phyloP scores from a whole-genome alignment of 2,888 invertebrate genomes.

The Caenorhabditis parvicauda region DNA sequence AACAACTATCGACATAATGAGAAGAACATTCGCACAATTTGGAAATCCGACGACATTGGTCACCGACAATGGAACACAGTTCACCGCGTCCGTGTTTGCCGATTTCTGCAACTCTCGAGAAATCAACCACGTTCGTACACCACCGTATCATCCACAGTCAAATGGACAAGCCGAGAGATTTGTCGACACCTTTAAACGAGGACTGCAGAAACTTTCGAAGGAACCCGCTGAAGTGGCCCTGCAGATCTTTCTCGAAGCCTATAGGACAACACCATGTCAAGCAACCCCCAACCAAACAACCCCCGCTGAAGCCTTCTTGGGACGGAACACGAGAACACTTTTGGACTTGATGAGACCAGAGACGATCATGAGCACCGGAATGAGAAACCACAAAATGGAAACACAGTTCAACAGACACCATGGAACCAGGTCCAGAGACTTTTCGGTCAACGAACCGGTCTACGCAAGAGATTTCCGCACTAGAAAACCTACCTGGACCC shows the following conservation, averaged over 20 bases:
- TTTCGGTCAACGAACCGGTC: constrained; percentile 7
- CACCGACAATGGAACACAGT: constrained; percentile 59
- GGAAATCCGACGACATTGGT: constrained; percentile 56
- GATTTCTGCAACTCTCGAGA: constrained; percentile 37
- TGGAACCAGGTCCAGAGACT: not conserved
- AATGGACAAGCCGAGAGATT: constrained; percentile 56
- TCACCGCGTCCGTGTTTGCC: constrained; percentile 45
- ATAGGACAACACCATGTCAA: constrained; percentile 13
- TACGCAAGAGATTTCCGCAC: constrained; percentile 7
- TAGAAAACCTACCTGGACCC: constrained; percentile 6
- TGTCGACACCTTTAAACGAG: constrained; percentile 43
- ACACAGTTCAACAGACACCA: constrained; percentile 15
- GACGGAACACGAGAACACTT: constrained; percentile 9
- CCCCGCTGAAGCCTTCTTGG: constrained; percentile 30
- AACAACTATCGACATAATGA: constrained; percentile 31
- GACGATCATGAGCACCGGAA: not conserved
- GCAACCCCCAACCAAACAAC: constrained; percentile 1
- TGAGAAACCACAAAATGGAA: constrained; percentile 1
- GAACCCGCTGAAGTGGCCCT: constrained; percentile 6
- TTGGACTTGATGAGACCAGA: constrained; percentile 7
- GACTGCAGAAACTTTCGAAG: constrained; percentile 6
- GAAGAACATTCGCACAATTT: constrained; percentile 33
- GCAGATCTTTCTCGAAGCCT: constrained; percentile 13
- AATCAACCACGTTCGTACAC: constrained; percentile 17
- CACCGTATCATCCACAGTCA: constrained; percentile 45